Percentiles rank a stretch among this genome's conserved stretches.
Evolutionary conservation across 2,888 invertebrate genomes (phyloP).

Genomic region (Hanleya hanleyi): DNA sequence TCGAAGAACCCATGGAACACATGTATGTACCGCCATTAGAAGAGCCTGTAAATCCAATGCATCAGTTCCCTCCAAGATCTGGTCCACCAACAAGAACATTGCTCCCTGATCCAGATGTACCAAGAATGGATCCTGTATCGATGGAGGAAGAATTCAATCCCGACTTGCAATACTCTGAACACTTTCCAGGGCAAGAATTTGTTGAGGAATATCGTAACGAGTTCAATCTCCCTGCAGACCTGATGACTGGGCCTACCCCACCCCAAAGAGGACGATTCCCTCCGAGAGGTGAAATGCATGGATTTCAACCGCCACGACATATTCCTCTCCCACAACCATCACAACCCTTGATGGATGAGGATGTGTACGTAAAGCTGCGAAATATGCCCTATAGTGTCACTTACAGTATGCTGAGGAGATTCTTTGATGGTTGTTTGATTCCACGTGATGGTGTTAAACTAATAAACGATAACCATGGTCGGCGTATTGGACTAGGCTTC

Average conservation of each 20-base stretch:
- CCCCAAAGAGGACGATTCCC: neutral
- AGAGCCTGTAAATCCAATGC: too few species aligned
- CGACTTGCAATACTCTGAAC: too few species aligned
- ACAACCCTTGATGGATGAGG: neutral
- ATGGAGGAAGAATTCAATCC: too few species aligned
- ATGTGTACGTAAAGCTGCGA: slow-evolving; percentile 79
- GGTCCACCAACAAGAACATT: too few species aligned
- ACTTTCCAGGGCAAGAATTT: too few species aligned
- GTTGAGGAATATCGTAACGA: too few species aligned
- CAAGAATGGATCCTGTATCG: neutral
- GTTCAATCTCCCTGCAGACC: too few species aligned
- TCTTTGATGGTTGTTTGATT: slow-evolving; percentile 85
- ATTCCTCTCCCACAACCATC: neutral
- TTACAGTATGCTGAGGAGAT: slow-evolving; percentile 86
- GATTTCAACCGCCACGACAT: neutral
- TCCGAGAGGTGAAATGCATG: neutral
- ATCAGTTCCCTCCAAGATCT: too few species aligned
- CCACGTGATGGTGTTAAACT: slow-evolving; percentile 90
- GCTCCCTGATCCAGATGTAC: neutral
- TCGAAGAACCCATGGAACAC: too few species aligned
- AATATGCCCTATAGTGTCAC: slow-evolving; percentile 83
- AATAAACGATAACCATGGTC: slow-evolving; percentile 86
- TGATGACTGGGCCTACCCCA: too few species aligned
- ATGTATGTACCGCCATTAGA: too few species aligned
- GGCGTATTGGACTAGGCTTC: slow-evolving; percentile 84